phyloP scores from a whole-genome alignment of 2,888 invertebrate genomes.

The Chaetogeoica ovagalla region DNA sequence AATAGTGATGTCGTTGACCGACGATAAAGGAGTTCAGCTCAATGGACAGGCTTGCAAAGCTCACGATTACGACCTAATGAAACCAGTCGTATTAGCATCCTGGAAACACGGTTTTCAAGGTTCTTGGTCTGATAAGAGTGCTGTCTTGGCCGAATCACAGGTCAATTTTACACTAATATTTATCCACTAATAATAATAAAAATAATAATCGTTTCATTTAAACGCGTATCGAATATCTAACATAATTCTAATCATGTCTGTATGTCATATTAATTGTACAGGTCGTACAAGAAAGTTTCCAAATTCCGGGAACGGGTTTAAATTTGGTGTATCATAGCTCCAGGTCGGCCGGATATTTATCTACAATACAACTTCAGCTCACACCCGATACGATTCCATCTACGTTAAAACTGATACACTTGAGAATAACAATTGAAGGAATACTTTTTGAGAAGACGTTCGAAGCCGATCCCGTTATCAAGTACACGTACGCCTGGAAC shows the following conservation, averaged over 20 bases:
- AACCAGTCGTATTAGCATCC: constrained; percentile 88
- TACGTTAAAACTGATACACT: constrained; percentile 82
- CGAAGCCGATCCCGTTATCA: constrained; percentile 94
- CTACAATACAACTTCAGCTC: constrained; percentile 87
- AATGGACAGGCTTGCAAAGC: constrained; percentile 79
- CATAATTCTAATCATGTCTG: neutral
- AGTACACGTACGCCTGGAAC: constrained; percentile 98
- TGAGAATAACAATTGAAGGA: constrained; percentile 92
- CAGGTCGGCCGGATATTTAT: constrained; percentile 87
- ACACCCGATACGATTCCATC: constrained; percentile 83
- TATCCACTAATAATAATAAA: too few relatives aligned
- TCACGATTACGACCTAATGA: constrained; percentile 90
- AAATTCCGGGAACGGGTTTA: constrained; percentile 92
- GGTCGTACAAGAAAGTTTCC: constrained; percentile 92
- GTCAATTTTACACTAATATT: constrained; percentile 57
- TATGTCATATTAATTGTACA: constrained; percentile 57
- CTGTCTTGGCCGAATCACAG: constrained; percentile 86
- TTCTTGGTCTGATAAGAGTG: constrained; percentile 89
- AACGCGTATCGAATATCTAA: too few relatives aligned
- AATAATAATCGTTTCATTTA: too few relatives aligned
- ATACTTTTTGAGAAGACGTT: constrained; percentile 89
- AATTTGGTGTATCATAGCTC: constrained; percentile 96
- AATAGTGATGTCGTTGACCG: constrained; percentile 78
- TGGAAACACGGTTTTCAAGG: constrained; percentile 96
- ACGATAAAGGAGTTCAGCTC: constrained; percentile 71